Evolutionary conservation across 2,797 vertebrate species (phyloP).

Genomic region (Sorex maritimensis): DNA sequence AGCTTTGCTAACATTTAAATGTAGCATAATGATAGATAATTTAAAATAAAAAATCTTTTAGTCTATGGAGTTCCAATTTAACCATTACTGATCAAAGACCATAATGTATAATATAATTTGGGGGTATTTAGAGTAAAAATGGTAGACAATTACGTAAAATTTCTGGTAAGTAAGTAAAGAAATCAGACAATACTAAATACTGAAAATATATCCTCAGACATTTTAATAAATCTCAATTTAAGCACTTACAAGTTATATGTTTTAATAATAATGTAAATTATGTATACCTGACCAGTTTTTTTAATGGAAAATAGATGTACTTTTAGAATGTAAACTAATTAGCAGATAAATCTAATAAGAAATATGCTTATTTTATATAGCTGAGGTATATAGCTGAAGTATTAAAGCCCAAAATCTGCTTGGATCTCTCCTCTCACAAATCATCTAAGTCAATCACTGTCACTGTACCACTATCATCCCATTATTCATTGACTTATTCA

Average conservation of each 20-base stretch:
- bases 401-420: not conserved
- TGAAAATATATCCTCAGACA: not conserved
- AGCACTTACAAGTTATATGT: not conserved
- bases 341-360: not conserved
- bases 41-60: conserved; percentile 2
- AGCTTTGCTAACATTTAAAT: not conserved
- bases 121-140: too few species aligned
- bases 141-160: too few species aligned
- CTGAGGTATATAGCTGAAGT: not conserved
- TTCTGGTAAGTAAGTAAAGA: not conserved
- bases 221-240: conserved; percentile 19
- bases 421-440: not conserved
- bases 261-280: not conserved
- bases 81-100: not conserved
- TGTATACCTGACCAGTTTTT: not conserved
- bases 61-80: conserved; percentile 36
- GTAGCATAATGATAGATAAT: not conserved
- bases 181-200: not conserved
- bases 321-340: not conserved
- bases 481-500: too few species aligned
- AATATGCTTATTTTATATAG: conserved; percentile 9
- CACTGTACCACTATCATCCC: too few species aligned
- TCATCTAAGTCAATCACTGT: not conserved
- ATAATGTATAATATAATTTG: too few species aligned
- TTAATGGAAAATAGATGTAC: conserved; percentile 14